Evolutionary conservation across 2,113 vertebrate genomes (phyloP).

Genomic region (Nicator chloris): DNA sequence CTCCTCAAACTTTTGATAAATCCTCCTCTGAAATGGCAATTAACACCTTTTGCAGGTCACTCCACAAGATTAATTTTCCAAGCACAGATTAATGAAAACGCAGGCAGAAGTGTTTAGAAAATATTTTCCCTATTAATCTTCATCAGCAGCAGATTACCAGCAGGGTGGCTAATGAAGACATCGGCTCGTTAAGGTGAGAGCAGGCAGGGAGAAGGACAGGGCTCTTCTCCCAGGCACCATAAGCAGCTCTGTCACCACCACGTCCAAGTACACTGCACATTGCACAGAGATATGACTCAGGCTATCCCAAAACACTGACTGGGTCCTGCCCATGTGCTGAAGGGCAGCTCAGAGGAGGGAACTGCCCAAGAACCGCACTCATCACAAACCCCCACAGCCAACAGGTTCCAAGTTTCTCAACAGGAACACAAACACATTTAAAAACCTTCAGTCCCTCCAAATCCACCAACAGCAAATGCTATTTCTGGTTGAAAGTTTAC

Average conservation of each 20-base stretch:
- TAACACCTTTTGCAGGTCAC: conserved; percentile 57
- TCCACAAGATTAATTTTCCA: conserved; percentile 59
- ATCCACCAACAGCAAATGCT: not conserved
- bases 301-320: not conserved
- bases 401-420: not conserved
- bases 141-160: conserved; percentile 42
- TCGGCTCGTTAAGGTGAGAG: not conserved
- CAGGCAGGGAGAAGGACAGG: not conserved
- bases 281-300: not conserved
- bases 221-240: not conserved
- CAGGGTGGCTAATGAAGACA: conserved; percentile 48
- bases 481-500: not conserved
- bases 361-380: not conserved
- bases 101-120: conserved; percentile 54
- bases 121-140: conserved; percentile 73
- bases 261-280: not conserved
- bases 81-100: conserved; percentile 63
- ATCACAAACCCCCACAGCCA: not conserved
- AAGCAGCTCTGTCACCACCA: not conserved
- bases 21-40: conserved; percentile 33
- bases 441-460: not conserved
- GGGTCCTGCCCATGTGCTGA: not conserved
- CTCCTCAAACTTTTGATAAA: conserved; percentile 43
- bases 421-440: not conserved
- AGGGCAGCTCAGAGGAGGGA: not conserved